Percentiles rank a stretch among this genome's conserved stretches.
Evolutionary conservation across 2,888 invertebrate species (phyloP).

Genomic region (Blera fallax): DNA sequence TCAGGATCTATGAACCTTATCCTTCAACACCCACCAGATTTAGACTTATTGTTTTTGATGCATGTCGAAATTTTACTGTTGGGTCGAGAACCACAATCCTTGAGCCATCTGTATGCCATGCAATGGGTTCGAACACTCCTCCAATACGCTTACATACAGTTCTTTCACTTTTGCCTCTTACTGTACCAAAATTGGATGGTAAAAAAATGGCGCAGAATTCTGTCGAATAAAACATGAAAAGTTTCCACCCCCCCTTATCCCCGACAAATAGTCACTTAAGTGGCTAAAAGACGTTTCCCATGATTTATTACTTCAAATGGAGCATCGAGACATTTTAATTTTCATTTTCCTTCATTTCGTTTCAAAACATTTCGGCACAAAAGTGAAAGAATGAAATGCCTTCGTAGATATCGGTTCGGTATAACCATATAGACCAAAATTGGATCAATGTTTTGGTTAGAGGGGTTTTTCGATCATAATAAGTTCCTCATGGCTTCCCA

Average conservation of each 20-base stretch:
- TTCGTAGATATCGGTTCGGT: not conserved
- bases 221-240: not conserved
- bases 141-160: not conserved
- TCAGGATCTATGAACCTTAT: too few relatives aligned
- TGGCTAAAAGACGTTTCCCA: not conserved
- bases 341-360: not conserved
- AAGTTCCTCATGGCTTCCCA: not conserved
- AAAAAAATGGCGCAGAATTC: constrained; percentile 24
- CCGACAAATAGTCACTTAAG: not conserved
- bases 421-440: not conserved
- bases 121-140: too few relatives aligned
- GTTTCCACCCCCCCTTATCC: not conserved
- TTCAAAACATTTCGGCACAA: not conserved
- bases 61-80: too few relatives aligned
- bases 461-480: not conserved
- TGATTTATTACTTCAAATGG: constrained; percentile 3
- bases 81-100: too few relatives aligned
- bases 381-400: not conserved
- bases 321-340: not conserved
- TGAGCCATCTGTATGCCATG: too few relatives aligned
- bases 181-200: not conserved
- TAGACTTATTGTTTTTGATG: too few relatives aligned
- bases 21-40: too few relatives aligned
- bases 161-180: not conserved
- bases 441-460: not conserved